These are phyloP conservation scores for Jordanella pulchra DNA, from an alignment of 2,797 vertebrate genomes.

Conservation along the genomic window DNA sequence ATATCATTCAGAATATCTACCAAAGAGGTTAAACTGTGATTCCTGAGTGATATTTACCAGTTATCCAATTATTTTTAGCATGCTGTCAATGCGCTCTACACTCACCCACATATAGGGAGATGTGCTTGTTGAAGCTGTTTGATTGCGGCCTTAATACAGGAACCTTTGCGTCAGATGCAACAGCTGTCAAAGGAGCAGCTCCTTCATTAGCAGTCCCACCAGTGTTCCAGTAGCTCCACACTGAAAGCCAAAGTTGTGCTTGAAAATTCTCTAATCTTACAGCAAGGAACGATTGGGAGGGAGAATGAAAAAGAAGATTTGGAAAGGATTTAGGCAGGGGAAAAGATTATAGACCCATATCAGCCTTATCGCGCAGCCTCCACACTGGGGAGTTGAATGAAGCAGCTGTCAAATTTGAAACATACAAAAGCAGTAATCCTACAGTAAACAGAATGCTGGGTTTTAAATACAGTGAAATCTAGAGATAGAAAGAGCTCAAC, in stretches of 20 bases:
- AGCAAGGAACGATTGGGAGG: conserved; percentile 71
- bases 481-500: conserved; percentile 45
- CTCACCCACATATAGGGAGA: conserved; percentile 60
- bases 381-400: conserved; percentile 82
- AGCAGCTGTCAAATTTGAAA: conserved; percentile 86
- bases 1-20: conserved; percentile 50
- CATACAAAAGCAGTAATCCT: conserved; percentile 85
- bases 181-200: conserved; percentile 78
- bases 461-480: conserved; percentile 73
- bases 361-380: conserved; percentile 82
- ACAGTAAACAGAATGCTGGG: conserved; percentile 81
- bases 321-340: conserved; percentile 82
- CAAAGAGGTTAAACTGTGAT: conserved; percentile 60
- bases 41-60: conserved; percentile 72
- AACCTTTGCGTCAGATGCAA: conserved; percentile 75
- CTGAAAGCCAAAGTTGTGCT: conserved; percentile 72
- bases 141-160: conserved; percentile 72
- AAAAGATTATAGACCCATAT: conserved; percentile 83
- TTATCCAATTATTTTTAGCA: conserved; percentile 76
- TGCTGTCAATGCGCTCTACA: conserved; percentile 50
- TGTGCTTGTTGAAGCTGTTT: conserved; percentile 63
- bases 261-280: conserved; percentile 79
- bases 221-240: conserved; percentile 63
- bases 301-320: conserved; percentile 78
- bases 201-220: conserved; percentile 77